phyloP scores from a whole-genome alignment of 2,797 vertebrate genomes.

The Hippopotamyrus pictus region DNA sequence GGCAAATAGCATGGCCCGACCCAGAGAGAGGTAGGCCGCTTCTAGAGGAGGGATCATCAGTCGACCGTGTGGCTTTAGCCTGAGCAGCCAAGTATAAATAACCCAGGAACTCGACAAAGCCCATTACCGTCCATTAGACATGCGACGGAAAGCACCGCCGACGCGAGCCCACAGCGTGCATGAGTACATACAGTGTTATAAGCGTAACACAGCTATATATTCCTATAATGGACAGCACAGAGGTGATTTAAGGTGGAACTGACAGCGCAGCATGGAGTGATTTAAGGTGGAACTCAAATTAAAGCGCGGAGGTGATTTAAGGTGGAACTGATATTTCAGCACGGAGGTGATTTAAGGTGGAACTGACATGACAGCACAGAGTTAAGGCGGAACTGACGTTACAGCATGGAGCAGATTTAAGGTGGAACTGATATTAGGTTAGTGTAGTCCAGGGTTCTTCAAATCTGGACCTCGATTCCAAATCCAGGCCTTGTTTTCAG shows the following conservation, averaged over 20 bases:
- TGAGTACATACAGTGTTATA: background rate
- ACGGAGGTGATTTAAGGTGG: background rate
- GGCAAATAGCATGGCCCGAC: background rate
- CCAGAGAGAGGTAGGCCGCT: background rate
- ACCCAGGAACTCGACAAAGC: background rate
- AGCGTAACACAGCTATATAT: background rate
- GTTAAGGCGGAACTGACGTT: background rate
- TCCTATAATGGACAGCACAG: background rate
- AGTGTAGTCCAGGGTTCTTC: background rate
- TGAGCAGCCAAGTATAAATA: background rate
- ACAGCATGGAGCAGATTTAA: background rate
- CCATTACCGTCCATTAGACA: background rate
- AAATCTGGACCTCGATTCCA: too few relatives aligned
- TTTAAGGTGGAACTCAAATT: background rate
- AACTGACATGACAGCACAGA: background rate
- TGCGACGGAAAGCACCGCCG: background rate
- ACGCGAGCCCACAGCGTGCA: background rate
- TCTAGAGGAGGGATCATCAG: background rate
- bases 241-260: background rate
- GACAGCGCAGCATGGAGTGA: background rate
- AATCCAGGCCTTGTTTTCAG: too few relatives aligned
- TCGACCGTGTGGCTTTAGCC: background rate
- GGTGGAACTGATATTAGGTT: background rate
- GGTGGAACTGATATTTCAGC: background rate
- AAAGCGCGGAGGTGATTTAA: background rate